Base-by-base conservation (phyloP, 2,888 invertebrate species). In the Ceriagrion tenellum region DNA sequence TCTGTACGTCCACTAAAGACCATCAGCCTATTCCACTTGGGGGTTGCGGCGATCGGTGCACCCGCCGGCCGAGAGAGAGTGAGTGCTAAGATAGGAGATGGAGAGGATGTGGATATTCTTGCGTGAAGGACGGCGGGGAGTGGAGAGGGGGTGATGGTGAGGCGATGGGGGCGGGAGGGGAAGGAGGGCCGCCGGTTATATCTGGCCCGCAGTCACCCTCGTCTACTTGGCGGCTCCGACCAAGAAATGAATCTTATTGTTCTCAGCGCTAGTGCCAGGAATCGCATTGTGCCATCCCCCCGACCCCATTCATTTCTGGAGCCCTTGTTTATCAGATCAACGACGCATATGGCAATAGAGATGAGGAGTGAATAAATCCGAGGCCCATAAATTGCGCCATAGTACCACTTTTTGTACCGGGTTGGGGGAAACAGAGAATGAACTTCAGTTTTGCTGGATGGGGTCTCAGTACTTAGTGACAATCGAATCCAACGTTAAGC, bases 171-270 rank as follows among this genome's bases (percentile, higher is more conserved):
- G 69, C n/a, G 81, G 35, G 6, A 81, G 16, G 81, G 59, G 2
- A 59, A 30, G 81, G 35, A 16, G 13, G 59, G 59, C 18, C 59
- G 69, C n/a, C 35, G 81, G 81, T 35, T 81, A 81, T 81, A 81
- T 81, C 81, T 81, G 81, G 81, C 81, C 35, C 81, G 35, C 35
- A 81, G 81, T 81, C 81, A 81, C 69, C 35, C 69, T 35, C 81
- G 35, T 26, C 69, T n/a, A 69, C 69, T 69, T 69, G 69, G 35
- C 81, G 81, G 81, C 30, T 35, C 30, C 10, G 30, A 30, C 35
- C 16, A 35, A 81, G 81, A 81, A 81, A 81, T 81, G 81, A 81
- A 81, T 81, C 81, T 81, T 81, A 81, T 81, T 81, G 81, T 81
- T 81, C 18, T 35, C 81, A 59, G 59, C 20, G 20, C 30, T 13